Base-by-base conservation (phyloP, 2,797 vertebrate species). In the Sebastes taczanowskii region DNA sequence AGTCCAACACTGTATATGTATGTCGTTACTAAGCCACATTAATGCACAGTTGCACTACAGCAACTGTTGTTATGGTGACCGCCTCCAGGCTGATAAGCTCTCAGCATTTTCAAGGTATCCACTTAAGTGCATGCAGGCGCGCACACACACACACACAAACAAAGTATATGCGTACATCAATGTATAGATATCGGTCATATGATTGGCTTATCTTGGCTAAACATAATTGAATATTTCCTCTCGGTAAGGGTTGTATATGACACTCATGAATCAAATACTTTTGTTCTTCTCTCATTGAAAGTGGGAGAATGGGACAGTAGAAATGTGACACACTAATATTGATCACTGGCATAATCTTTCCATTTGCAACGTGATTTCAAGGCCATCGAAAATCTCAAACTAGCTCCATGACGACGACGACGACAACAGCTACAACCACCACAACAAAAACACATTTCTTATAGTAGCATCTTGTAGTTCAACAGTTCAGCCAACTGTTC, bases 21-120 rank as follows among this genome's bases (percentile, higher is more conserved):
- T 35, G 56, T 49, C 59, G 55, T 72, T 77, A 65, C 68, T 42
- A 13, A 81, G 25, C 68, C 75, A 73, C 22, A 84, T 65, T 42
- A 13, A 81, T 32, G 73, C 75, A 73, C 20, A 82, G 59, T 49
- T 83, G 62, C 74, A 75, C 60, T 73, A 65, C 80, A 82, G 62
- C 65, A 77, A 68, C 80, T 80, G 81, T 86, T 89, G 88, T 90
- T 92, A 91, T 86, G 78, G 73, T 78, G 81, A 90, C 83, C 5
- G n/a, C 77, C 60, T 76, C 49, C 55, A 46, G 59, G 77, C 79
- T 65, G 60, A 82, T 86, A 75, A 82, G 60, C 52, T 58, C 59
- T 74, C 67, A 64, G 68, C 69, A 65, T 71, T 71, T 62, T 73
- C 23, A 60, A 32, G 27, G 27, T 63, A 63, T 58, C 34, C 56